Base-by-base conservation (phyloP, 2,888 invertebrate genomes). In the Tinea semifulvella region DNA sequence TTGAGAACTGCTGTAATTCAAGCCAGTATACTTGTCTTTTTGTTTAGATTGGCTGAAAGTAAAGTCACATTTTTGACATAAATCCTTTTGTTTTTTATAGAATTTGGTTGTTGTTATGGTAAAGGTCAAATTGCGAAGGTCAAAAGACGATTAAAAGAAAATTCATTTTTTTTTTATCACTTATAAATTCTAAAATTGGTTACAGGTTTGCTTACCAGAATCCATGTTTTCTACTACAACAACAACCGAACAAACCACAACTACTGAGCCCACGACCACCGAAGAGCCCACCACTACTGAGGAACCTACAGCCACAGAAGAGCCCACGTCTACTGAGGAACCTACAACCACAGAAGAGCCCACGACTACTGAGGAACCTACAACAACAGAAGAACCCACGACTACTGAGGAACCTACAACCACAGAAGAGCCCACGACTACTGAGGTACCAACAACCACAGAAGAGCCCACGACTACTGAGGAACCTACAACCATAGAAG, bases 351-450 rank as follows among this genome's bases (percentile, higher is more conserved):
- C 26, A 19, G n/a, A n/a, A n/a, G n/a, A n/a, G n/a, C n/a, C n/a
- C n/a, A n/a, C n/a, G n/a, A 42, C 44, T 18, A 38, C 42, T 17
- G 11, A 18, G 25, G 19, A 31, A n/a, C 26, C 13, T 28, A 16
- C 42, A 1, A 45, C 43, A 2, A 42, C 43, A 2, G 19, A 26
- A 1, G 38, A 19, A 42, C 13, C 44, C 3, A 28, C 38, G 8
- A 26, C 22, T 4, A 39, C 39, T 2, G 35, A 25, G 2, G 27
- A 44, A 4, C 40, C 28, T 8, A 2, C 35, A 17, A 49, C 49
- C 17, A 43, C 47, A 2, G 27, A 36, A 1, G 44, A 48, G 10
- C 11, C 46, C 7, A 44, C 42, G 8, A 43, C 46, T 35, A 35
- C 14, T 11, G 31, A 6, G 2, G 31, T 28, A 16, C 44, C 28